Evolutionary conservation across 2,797 vertebrate genomes (phyloP).

Genomic region (Sparidentex hasta): DNA sequence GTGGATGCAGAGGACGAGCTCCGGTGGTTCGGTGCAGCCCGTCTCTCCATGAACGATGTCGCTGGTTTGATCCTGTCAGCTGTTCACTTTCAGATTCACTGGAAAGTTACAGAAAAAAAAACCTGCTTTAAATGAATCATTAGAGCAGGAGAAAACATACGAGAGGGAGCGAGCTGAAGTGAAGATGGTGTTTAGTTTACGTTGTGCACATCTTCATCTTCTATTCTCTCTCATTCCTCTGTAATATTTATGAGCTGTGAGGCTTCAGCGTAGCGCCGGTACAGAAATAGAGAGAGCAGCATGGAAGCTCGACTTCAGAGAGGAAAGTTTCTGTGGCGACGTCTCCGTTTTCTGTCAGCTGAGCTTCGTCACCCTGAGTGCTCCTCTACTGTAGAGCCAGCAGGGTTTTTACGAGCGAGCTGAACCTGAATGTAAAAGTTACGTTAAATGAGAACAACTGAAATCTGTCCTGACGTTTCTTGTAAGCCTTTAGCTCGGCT

Average conservation of each 20-base stretch:
- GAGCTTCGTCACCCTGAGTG: not conserved
- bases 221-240: conserved; percentile 2
- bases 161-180: not conserved
- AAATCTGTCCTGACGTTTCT: not conserved
- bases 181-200: not conserved
- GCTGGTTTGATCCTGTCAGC: not conserved
- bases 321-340: not conserved
- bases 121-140: too few species aligned
- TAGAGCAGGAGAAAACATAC: too few species aligned
- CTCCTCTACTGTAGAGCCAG: not conserved
- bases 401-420: not conserved
- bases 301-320: not conserved
- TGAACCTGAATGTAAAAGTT: not conserved
- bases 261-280: not conserved
- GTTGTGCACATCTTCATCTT: not conserved
- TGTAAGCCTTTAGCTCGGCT: not conserved
- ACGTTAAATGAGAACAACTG: not conserved
- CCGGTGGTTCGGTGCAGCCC: not conserved
- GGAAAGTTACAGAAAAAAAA: not conserved
- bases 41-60: not conserved
- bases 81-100: not conserved
- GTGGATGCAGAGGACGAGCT: not conserved
- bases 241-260: conserved; percentile 28
- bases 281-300: not conserved
- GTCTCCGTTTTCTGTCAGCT: conserved; percentile 2